Evolutionary conservation across 2,888 invertebrate species (phyloP), one percentile per base, ranked within the genome.

Genomic region (Erpobdella octoculata): DNA sequence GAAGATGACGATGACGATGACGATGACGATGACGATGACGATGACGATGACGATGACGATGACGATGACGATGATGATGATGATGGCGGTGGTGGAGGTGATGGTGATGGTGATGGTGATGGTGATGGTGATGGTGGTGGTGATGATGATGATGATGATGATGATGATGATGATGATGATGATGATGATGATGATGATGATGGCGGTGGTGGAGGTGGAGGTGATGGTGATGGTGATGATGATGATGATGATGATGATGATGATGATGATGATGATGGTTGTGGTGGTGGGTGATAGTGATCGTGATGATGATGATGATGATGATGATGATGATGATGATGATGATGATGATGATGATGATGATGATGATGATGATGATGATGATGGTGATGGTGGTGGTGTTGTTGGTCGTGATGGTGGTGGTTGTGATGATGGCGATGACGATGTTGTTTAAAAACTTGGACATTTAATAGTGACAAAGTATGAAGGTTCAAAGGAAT

Each of bases 131-230:
- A 41, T 41, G 41, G 41, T 41, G 41, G 41, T 18, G 18, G 9
- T 53, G 53, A 53, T 53, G 53, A 53, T n/a, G 53, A 53, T 53
- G 53, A 53, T 53, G 53, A 53, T 53, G 53, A 53, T 53, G 53
- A 53, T 53, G 53, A 53, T 53, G 53, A 53, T 53, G 53, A 53
- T 53, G 53, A 9, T 8, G 1, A 53, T n/a, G 53, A 53, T 53
- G 53, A 48, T 48, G 48, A 9, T 48, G n/a, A n/a, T 41, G 41
- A 18, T 41, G 41, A 41, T 41, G 18, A 41, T 18, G 9, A 41
- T 41, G 18, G 18, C 9, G 9, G 41, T 41, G 41, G 41, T 12
- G 41, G 18, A 9, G 18, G 9, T 41, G 18, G 41, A 41, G 9
- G 18, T 41, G 18, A 41, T 41, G 41, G 41, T 41, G 41, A 18